Conservation (phyloP, 2,113 vertebrate genomes). For the Rhinopomastus cyanomelas region DNA sequence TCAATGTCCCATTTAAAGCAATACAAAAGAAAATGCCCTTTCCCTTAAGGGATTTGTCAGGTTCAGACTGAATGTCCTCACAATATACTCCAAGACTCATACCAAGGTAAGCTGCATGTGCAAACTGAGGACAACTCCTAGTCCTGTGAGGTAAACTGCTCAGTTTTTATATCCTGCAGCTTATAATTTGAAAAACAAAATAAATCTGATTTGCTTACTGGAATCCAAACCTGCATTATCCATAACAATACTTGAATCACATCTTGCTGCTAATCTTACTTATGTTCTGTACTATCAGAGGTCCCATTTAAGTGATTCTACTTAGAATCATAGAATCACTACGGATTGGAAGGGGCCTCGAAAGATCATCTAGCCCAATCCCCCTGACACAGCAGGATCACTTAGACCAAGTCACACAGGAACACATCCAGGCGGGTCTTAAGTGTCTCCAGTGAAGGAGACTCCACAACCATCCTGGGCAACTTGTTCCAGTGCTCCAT, state of each 20-base stretch:
- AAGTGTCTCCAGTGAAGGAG: too few relatives aligned
- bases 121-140: background rate
- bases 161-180: background rate
- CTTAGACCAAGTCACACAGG: too few relatives aligned
- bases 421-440: too few relatives aligned
- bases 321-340: too few relatives aligned
- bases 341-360: too few relatives aligned
- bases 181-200: background rate
- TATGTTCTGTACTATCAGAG: background rate
- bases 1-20: background rate
- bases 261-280: background rate
- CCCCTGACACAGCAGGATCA: too few relatives aligned
- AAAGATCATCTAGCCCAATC: too few relatives aligned
- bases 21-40: background rate
- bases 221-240: background rate
- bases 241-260: background rate
- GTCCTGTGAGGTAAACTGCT: slow-evolving; percentile 8
- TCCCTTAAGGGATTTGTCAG: background rate
- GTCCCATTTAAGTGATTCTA: background rate
- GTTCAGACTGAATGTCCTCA: background rate
- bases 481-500: too few relatives aligned
- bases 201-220: background rate
- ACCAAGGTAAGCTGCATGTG: background rate
- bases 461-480: too few relatives aligned
- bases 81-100: background rate